Evolutionary conservation across 1,140 invertebrate genomes (phyloP).

Genomic region (Leptinotarsa defecta): DNA sequence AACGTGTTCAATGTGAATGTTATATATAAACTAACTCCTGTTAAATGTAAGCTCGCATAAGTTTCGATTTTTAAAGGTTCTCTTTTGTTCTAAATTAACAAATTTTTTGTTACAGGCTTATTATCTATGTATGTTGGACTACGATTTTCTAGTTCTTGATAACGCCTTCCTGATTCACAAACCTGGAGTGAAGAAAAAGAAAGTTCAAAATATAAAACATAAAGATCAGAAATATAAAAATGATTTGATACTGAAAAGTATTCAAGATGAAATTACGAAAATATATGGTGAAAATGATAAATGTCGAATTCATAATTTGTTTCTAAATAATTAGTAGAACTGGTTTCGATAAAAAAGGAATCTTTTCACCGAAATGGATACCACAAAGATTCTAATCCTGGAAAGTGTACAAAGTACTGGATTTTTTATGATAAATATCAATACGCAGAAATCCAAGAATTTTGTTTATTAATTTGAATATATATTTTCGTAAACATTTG

Average conservation of each 20-base stretch:
- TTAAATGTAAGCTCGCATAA: too few relatives aligned
- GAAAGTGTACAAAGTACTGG: too few relatives aligned
- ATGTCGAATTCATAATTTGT: conserved; percentile 19
- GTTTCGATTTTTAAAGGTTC: too few relatives aligned
- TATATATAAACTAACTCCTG: not conserved
- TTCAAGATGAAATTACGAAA: conserved; percentile 27
- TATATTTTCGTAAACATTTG: too few relatives aligned
- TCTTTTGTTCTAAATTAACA: too few relatives aligned
- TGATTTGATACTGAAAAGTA: conserved; percentile 21
- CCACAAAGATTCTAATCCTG: too few relatives aligned
- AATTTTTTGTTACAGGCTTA: conserved; percentile 67
- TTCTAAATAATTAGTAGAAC: not conserved
- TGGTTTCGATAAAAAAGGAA: too few relatives aligned
- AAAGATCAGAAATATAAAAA: conserved; percentile 21
- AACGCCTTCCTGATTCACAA: conserved; percentile 87
- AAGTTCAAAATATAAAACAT: conserved; percentile 36
- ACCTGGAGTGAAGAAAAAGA: conserved; percentile 73
- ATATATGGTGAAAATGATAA: conserved; percentile 29
- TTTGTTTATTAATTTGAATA: too few relatives aligned
- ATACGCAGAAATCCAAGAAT: too few relatives aligned
- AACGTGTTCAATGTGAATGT: not conserved
- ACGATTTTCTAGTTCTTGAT: conserved; percentile 86
- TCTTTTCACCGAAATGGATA: too few relatives aligned
- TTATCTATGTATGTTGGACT: conserved; percentile 80
- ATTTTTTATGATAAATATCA: too few relatives aligned